Percentiles rank a stretch among this genome's conserved stretches.
Conservation (phyloP, 2,888 invertebrate genomes). For the Agonopterix arenella region DNA sequence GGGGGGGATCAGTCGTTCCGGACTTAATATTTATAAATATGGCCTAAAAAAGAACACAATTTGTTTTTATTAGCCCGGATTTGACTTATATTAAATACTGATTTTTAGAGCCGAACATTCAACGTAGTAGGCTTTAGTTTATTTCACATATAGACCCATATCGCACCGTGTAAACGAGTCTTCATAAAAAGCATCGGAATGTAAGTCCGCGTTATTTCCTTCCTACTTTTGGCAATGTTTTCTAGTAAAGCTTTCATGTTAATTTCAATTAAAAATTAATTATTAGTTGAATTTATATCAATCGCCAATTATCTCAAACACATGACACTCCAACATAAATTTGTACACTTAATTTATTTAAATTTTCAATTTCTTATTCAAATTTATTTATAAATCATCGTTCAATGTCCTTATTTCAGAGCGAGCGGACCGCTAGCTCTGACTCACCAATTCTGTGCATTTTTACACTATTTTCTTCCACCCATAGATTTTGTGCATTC, state of each 20-base stretch:
- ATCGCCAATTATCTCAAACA: constrained; percentile 13
- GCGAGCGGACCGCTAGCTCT: too few relatives aligned
- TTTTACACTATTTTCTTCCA: constrained; percentile 8
- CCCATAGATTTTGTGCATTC: constrained; percentile 3
- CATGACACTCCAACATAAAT: constrained; percentile 18
- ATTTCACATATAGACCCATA: constrained; percentile 6
- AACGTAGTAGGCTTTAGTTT: constrained; percentile 3
- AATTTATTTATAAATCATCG: neutral
- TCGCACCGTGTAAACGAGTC: too few relatives aligned
- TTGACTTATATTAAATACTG: too few relatives aligned
- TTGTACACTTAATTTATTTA: constrained; percentile 15
- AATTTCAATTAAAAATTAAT: constrained; percentile 4
- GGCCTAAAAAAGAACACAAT: too few relatives aligned
- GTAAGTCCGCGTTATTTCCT: constrained; percentile 41
- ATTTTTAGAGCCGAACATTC: too few relatives aligned
- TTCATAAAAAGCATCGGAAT: constrained; percentile 47
- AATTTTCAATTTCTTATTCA: neutral
- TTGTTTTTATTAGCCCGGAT: too few relatives aligned
- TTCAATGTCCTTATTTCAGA: neutral
- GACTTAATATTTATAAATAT: too few relatives aligned
- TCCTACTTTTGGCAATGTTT: constrained; percentile 56
- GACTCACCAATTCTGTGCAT: too few relatives aligned
- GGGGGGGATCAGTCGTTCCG: too few relatives aligned
- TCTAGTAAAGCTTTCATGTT: constrained; percentile 21
- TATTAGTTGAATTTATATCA: neutral